Percentiles rank a stretch among this genome's conserved stretches.
phyloP scores from a whole-genome alignment of 1,140 invertebrate genomes.

The Sitobion miscanthi region DNA sequence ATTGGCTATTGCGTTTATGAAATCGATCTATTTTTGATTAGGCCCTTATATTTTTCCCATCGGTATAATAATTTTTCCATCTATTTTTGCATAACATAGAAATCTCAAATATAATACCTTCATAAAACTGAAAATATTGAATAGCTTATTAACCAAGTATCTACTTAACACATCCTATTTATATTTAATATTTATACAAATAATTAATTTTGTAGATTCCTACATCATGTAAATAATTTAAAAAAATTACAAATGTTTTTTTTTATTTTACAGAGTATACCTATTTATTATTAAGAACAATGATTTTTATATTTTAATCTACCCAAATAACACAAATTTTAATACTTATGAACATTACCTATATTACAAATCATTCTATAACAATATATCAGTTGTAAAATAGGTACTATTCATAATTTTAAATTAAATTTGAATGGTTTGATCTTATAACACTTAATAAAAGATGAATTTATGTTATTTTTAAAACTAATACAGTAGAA shows the following conservation, averaged over 20 bases:
- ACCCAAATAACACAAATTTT: too few species aligned
- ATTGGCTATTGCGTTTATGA: not conserved
- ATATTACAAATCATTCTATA: not conserved
- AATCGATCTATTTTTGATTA: conserved; percentile 12
- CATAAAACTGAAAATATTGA: not conserved
- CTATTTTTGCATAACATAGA: not conserved
- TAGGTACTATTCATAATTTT: not conserved
- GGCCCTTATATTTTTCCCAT: not conserved
- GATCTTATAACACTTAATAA: not conserved
- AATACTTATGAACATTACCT: too few species aligned
- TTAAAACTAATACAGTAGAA: too few species aligned
- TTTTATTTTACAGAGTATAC: too few species aligned
- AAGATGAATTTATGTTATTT: not conserved
- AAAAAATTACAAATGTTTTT: too few species aligned
- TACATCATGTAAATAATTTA: too few species aligned
- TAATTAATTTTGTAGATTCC: not conserved
- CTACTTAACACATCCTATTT: not conserved
- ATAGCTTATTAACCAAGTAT: not conserved
- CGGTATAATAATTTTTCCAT: not conserved
- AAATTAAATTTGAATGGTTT: not conserved
- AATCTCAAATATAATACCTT: not conserved
- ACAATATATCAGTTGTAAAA: not conserved
- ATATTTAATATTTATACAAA: not conserved
- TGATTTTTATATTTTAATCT: too few species aligned
- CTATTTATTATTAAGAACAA: too few species aligned